Evolutionary conservation across 2,888 invertebrate species (phyloP).

Genomic region (Cosmia pyralina): DNA sequence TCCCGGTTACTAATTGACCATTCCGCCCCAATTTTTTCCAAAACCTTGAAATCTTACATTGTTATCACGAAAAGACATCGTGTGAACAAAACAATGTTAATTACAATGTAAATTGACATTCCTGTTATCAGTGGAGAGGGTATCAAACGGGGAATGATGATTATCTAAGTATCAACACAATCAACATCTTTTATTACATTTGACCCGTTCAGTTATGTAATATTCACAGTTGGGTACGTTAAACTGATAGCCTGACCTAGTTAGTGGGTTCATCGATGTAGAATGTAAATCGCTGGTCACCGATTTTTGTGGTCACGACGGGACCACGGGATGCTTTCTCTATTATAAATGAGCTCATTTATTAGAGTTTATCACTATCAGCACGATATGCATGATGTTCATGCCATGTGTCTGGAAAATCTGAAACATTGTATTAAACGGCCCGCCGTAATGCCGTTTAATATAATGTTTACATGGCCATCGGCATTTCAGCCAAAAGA

Average conservation of each 20-base stretch:
- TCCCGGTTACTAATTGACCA: constrained; percentile 21
- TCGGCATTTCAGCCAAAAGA: background rate
- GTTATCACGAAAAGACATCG: constrained; percentile 43
- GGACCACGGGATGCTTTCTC: background rate
- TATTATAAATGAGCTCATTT: constrained; percentile 2
- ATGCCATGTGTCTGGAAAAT: background rate
- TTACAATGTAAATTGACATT: constrained; percentile 56
- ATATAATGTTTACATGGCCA: too few species aligned
- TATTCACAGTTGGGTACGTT: constrained; percentile 29
- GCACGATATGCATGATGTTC: background rate
- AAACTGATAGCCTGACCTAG: constrained; percentile 27
- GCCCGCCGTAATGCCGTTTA: too few species aligned
- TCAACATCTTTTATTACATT: constrained; percentile 42
- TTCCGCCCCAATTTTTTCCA: constrained; percentile 9
- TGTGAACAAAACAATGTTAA: constrained; percentile 45
- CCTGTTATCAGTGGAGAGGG: constrained; percentile 41
- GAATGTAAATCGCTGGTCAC: constrained; percentile 28
- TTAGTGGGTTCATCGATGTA: constrained; percentile 20
- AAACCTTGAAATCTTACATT: constrained; percentile 22
- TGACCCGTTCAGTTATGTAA: constrained; percentile 39
- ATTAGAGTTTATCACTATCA: background rate
- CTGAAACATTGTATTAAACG: too few species aligned
- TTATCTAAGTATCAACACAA: constrained; percentile 28
- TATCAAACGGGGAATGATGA: constrained; percentile 39
- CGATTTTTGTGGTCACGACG: constrained; percentile 19